Evolutionary conservation across 2,888 invertebrate species (phyloP), one percentile per base, ranked within the genome.

Genomic region (Troides oblongomaculatus): DNA sequence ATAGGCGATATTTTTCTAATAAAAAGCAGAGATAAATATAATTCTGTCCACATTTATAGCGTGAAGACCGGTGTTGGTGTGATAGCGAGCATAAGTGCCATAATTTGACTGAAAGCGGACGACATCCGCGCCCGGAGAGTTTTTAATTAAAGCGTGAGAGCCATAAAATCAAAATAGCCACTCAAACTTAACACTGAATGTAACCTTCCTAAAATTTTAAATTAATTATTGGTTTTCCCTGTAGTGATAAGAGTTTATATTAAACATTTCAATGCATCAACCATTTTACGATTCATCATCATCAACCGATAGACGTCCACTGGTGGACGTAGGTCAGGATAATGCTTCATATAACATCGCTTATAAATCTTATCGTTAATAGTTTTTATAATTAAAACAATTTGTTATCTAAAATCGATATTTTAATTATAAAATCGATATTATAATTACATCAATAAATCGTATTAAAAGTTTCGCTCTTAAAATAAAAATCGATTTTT

Each of bases 131-230:
- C 77, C 76, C 75, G 74, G 76, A 79, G 74, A 78, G 83, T 81
- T 81, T 84, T 85, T 84, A 85, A 86, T 85, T 82, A 86, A 79
- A 74, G 75, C 76, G 73, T 77, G 74, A 74, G 70, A 70, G 77
- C 76, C 79, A 83, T 82, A 81, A 83, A 83, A 84, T 81, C 80
- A 78, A 82, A 84, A 80, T 79, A 80, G 78, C 79, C 69, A 74
- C 77, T 77, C 74, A 72, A 75, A 74, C 78, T 75, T 79, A 77
- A 77, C 77, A 72, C 71, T 60, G 72, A 74, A 74, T 74, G 72
- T 71, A 72, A 75, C 73, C 71, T 75, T 73, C 30, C 64, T 69
- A 64, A 66, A 60, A 69, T 62, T 60, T 62, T n/a, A 43, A 58
- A 64, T 67, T 36, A 62, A 36, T 68, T 68, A 63, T 62, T 64